These are phyloP conservation scores for Verasper variegatus DNA, from an alignment of 2,113 vertebrate species.

Conservation along the genomic window DNA sequence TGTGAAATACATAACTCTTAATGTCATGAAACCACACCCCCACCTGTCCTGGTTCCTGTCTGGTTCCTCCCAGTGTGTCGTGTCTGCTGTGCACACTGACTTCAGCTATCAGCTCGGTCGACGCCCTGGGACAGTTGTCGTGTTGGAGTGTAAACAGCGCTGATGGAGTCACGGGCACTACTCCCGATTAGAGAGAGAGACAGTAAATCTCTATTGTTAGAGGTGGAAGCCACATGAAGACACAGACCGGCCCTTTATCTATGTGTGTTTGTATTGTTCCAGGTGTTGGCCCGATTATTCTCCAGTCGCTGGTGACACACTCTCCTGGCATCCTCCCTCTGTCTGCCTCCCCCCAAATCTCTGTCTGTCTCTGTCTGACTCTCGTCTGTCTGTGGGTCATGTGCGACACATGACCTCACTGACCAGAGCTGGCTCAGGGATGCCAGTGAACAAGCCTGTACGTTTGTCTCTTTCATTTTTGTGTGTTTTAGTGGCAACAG, in stretches of 20 bases:
- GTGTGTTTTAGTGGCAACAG: slow-evolving; percentile 53
- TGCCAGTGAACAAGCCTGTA: slow-evolving; percentile 41
- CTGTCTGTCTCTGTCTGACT: slow-evolving; percentile 14
- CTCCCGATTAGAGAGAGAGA: slow-evolving; percentile 1
- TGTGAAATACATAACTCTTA: background rate
- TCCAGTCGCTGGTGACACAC: slow-evolving; percentile 57
- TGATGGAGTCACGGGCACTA: slow-evolving; percentile 29
- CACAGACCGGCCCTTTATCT: slow-evolving; percentile 37
- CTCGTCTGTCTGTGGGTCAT: background rate
- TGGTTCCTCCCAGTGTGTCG: slow-evolving; percentile 19
- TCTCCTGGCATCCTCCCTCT: slow-evolving; percentile 47
- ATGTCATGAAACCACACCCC: background rate
- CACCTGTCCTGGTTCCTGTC: slow-evolving; percentile 4
- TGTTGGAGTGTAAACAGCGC: slow-evolving; percentile 24
- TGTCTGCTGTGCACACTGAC: background rate
- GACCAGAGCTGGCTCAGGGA: slow-evolving; percentile 41
- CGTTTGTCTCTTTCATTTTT: slow-evolving; percentile 27
- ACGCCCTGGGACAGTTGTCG: slow-evolving; percentile 28
- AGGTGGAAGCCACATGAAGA: slow-evolving; percentile 16
- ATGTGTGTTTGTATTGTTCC: slow-evolving; percentile 22
- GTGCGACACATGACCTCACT: slow-evolving; percentile 49
- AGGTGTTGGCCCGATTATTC: slow-evolving; percentile 55
- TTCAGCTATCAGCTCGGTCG: slow-evolving; percentile 13
- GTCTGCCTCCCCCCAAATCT: slow-evolving; percentile 15
- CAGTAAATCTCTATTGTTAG: slow-evolving; percentile 1